Conservation (phyloP, 2,113 vertebrate species). For the Sinocyclocheilus grahami region DNA sequence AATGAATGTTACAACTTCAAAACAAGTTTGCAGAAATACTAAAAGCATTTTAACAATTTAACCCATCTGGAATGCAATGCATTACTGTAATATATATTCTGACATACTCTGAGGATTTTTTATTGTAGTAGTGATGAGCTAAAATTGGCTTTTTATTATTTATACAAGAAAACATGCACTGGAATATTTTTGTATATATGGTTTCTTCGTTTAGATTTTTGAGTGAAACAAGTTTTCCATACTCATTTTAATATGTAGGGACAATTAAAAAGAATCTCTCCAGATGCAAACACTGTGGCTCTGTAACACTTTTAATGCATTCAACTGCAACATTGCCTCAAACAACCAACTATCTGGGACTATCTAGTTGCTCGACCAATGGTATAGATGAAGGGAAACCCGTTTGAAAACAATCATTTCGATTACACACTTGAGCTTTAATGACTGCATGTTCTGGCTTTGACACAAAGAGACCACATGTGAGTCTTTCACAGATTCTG, state of each 20-base stretch:
- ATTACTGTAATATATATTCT: neutral
- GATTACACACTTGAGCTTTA: neutral
- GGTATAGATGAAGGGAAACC: neutral
- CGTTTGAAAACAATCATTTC: neutral
- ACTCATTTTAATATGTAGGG: too few relatives aligned
- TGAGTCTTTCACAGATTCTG: conserved; percentile 34
- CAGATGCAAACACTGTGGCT: neutral
- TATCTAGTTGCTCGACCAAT: neutral
- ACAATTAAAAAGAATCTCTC: neutral
- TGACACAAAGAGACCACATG: neutral
- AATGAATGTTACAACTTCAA: conserved; percentile 10
- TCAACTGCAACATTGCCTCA: neutral
- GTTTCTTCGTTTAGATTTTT: too few relatives aligned
- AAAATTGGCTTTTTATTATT: too few relatives aligned
- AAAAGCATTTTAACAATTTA: neutral
- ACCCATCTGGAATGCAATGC: neutral
- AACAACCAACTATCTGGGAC: neutral
- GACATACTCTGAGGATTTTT: too few relatives aligned
- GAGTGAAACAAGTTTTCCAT: too few relatives aligned
- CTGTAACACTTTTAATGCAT: neutral
- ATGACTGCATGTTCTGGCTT: conserved; percentile 10
- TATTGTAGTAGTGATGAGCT: too few relatives aligned
- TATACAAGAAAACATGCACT: too few relatives aligned
- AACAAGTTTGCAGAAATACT: neutral
- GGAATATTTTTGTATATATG: too few relatives aligned